Evolutionary conservation across 2,113 vertebrate species (phyloP).

Genomic region (Eulemur rufifrons): DNA sequence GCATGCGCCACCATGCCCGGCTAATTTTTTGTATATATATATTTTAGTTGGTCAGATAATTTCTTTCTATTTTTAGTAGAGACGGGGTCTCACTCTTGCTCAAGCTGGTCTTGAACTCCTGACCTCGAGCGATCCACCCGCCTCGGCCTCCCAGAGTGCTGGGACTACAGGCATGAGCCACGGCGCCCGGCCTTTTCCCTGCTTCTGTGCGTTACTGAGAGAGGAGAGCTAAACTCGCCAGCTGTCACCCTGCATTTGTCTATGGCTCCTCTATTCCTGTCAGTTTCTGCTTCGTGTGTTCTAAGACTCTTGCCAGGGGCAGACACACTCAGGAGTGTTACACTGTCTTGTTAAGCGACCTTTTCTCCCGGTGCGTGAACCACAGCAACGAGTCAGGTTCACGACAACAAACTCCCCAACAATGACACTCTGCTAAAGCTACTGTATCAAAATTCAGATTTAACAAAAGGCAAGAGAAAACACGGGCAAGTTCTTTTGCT

Average conservation of each 20-base stretch:
- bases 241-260: background rate
- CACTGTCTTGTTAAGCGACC: background rate
- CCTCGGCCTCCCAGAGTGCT: too few relatives aligned
- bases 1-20: too few relatives aligned
- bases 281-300: background rate
- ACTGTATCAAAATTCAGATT: background rate
- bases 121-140: too few relatives aligned
- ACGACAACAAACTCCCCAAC: background rate
- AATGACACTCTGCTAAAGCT: background rate
- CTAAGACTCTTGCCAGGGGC: too few relatives aligned
- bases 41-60: too few relatives aligned
- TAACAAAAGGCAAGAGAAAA: background rate
- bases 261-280: background rate
- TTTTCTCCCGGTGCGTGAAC: too few relatives aligned
- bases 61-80: too few relatives aligned
- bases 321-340: too few relatives aligned
- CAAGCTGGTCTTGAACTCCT: too few relatives aligned
- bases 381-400: background rate
- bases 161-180: background rate
- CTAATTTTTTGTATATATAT: too few relatives aligned
- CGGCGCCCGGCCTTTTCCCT: background rate
- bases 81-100: too few relatives aligned
- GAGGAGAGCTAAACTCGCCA: background rate
- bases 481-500: background rate
- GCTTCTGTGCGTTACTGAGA: background rate